A percentile compares a stretch with the other conserved stretches of the same genome.
Evolutionary conservation across 2,888 invertebrate species (phyloP).

Genomic region (Bursaphelenchus okinawaensis): DNA sequence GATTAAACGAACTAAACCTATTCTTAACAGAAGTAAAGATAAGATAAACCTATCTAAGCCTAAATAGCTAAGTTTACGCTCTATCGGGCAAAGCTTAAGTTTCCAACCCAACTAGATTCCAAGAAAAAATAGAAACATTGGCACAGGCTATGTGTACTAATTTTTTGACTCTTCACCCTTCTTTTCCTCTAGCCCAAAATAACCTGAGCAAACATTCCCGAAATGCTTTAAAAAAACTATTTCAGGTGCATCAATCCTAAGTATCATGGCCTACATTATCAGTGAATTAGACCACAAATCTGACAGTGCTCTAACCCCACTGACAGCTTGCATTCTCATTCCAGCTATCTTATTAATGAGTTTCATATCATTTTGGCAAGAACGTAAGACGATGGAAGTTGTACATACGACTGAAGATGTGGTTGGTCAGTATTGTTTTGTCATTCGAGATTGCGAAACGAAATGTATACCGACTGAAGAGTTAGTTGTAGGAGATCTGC

Average conservation of each 20-base stretch:
- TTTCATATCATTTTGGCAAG: slow-evolving; percentile 9
- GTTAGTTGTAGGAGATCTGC: slow-evolving; percentile 2
- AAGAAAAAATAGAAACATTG: no score
- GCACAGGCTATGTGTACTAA: no score
- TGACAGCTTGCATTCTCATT: slow-evolving; percentile 6
- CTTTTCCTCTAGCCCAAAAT: no score
- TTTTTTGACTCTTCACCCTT: no score
- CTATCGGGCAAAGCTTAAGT: no score
- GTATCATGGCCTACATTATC: slow-evolving; percentile 37
- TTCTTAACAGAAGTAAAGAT: no score
- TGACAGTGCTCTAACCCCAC: slow-evolving; percentile 37
- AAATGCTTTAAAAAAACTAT: no score
- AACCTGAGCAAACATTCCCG: no score
- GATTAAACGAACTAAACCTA: no score
- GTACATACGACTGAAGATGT: neutral
- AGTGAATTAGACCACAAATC: slow-evolving; percentile 33
- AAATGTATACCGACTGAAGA: slow-evolving; percentile 59
- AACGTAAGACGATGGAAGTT: slow-evolving; percentile 4
- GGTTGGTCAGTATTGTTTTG: slow-evolving; percentile 28
- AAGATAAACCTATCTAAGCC: no score
- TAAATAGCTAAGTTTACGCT: no score
- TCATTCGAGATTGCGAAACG: slow-evolving; percentile 82
- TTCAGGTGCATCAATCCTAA: slow-evolving; percentile 29
- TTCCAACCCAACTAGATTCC: no score
- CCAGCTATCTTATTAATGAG: slow-evolving; percentile 26